Percentiles rank a stretch among this genome's conserved stretches.
Conservation (phyloP, 2,113 vertebrate species). For the Leucopternis melanops region DNA sequence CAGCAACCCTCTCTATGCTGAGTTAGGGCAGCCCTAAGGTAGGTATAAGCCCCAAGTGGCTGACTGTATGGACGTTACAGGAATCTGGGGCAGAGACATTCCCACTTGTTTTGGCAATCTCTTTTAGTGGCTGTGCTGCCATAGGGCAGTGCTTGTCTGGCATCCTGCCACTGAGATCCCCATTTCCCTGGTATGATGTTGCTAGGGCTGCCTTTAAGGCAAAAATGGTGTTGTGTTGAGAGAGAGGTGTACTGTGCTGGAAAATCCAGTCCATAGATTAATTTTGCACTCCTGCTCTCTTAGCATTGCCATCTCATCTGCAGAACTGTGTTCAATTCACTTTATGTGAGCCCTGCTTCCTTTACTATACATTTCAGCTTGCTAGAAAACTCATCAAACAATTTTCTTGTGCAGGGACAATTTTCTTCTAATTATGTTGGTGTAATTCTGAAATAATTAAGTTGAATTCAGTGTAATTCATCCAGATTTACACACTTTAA, state of each 20-base stretch:
- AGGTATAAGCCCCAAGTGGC: neutral
- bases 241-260: neutral
- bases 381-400: neutral
- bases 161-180: neutral
- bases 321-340: accelerated
- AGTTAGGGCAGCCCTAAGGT: neutral
- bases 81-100: neutral
- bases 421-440: neutral
- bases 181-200: neutral
- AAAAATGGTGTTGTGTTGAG: neutral
- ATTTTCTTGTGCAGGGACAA: neutral
- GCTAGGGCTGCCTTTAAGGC: neutral
- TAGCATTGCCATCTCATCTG: neutral
- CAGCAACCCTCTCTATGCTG: neutral
- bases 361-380: neutral
- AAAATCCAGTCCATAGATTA: neutral
- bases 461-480: neutral
- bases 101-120: neutral
- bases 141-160: neutral
- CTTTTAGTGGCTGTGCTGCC: neutral
- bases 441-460: neutral
- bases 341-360: neutral
- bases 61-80: neutral
- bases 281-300: neutral
- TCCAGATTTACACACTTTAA: neutral